Evolutionary conservation across 2,113 vertebrate species (phyloP).

Genomic region (Capreolus pygargus): DNA sequence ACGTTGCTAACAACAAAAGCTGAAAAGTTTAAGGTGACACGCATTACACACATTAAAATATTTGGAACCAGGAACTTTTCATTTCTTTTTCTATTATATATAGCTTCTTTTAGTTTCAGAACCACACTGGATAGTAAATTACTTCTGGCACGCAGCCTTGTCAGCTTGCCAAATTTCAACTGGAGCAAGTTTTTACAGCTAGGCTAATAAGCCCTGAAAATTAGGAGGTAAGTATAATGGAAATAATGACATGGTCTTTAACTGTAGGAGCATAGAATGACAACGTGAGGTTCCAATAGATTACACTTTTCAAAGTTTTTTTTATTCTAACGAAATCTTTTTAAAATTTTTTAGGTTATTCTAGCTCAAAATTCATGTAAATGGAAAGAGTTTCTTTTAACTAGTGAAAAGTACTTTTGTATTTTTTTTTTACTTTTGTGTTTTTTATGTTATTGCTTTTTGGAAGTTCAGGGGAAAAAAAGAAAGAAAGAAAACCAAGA

Average conservation of each 20-base stretch:
- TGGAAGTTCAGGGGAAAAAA: not conserved
- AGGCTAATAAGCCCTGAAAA: conserved; percentile 73
- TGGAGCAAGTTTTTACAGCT: conserved; percentile 71
- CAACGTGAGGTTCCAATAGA: conserved; percentile 47
- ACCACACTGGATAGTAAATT: conserved; percentile 71
- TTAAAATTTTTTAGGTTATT: not conserved
- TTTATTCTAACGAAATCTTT: conserved; percentile 42
- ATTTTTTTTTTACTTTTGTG: not conserved
- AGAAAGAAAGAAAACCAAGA: not conserved
- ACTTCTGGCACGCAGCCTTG: conserved; percentile 74
- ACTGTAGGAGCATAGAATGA: conserved; percentile 44
- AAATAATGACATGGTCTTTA: conserved; percentile 69
- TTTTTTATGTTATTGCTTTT: conserved; percentile 38
- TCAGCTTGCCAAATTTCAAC: conserved; percentile 72
- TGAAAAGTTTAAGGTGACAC: conserved; percentile 60
- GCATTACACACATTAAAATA: conserved; percentile 60
- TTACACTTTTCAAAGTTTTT: conserved; percentile 37
- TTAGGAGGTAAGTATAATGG: conserved; percentile 67
- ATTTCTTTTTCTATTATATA: conserved; percentile 70
- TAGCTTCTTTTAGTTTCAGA: conserved; percentile 57
- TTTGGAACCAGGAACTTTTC: conserved; percentile 72
- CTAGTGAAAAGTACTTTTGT: conserved; percentile 42
- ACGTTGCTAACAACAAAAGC: conserved; percentile 44
- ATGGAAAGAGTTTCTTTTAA: conserved; percentile 50
- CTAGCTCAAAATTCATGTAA: conserved; percentile 48